Evolutionary conservation across 2,113 vertebrate genomes (phyloP).

Genomic region (Malurus cyaneus): DNA sequence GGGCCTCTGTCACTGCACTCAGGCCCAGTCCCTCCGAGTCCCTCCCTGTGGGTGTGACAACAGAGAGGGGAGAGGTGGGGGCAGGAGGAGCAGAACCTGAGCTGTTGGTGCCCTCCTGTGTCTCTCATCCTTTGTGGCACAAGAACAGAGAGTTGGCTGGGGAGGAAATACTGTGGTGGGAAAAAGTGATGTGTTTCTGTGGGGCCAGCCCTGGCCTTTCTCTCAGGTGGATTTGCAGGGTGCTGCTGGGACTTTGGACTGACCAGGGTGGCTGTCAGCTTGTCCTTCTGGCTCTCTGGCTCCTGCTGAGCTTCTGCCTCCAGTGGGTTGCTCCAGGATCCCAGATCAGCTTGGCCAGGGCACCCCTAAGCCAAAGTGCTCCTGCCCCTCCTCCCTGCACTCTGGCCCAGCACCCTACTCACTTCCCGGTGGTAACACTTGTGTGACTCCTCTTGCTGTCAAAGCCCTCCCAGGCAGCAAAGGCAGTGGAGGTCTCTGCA

Average conservation of each 20-base stretch:
- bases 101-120: too few relatives aligned
- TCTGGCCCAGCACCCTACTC: background rate
- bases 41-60: background rate
- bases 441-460: background rate
- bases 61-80: too few relatives aligned
- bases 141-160: too few relatives aligned
- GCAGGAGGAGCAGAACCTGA: too few relatives aligned
- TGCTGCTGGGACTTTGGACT: too few relatives aligned
- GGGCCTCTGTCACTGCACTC: background rate
- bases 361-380: background rate
- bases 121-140: too few relatives aligned
- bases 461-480: background rate
- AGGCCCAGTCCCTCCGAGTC: background rate
- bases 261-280: background rate
- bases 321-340: too few relatives aligned
- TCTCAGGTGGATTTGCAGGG: too few relatives aligned
- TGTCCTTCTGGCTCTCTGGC: background rate
- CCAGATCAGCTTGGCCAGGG: fast-evolving
- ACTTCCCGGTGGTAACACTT: background rate
- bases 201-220: too few relatives aligned
- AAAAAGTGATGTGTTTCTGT: too few relatives aligned
- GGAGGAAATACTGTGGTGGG: too few relatives aligned
- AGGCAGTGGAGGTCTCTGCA: background rate
- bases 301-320: background rate
- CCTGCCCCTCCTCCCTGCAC: background rate